These are phyloP conservation scores for Hirtodrosophila duncani DNA, from an alignment of 2,888 invertebrate species.

Conservation along the genomic window DNA sequence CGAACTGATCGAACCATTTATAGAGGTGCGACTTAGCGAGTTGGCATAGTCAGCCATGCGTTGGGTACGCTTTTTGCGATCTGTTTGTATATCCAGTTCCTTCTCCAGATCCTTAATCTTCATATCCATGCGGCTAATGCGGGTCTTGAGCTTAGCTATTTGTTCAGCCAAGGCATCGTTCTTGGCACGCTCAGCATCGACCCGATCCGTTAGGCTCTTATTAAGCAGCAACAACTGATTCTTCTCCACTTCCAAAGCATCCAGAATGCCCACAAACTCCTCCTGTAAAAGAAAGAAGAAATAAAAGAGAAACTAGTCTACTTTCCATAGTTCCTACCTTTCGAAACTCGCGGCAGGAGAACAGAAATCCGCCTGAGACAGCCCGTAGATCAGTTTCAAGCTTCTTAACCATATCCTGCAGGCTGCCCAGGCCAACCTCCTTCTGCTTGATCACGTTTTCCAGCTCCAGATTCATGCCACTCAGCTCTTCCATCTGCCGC, in stretches of 20 bases:
- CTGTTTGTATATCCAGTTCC: slow-evolving; percentile 66
- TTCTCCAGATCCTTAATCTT: slow-evolving; percentile 74
- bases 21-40: slow-evolving; percentile 51
- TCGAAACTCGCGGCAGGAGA: slow-evolving; percentile 76
- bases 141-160: slow-evolving; percentile 68
- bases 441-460: slow-evolving; percentile 52
- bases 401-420: slow-evolving; percentile 57
- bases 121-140: slow-evolving; percentile 70
- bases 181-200: slow-evolving; percentile 64
- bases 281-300: slow-evolving; percentile 56
- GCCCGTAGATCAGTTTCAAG: slow-evolving; percentile 74
- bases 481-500: slow-evolving; percentile 59
- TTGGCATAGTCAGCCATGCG: slow-evolving; percentile 74
- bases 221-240: slow-evolving; percentile 63
- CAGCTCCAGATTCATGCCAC: slow-evolving; percentile 65
- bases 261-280: slow-evolving; percentile 74
- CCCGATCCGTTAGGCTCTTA: slow-evolving; percentile 58
- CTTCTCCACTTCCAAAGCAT: slow-evolving; percentile 75
- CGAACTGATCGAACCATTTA: slow-evolving; percentile 59
- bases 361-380: slow-evolving; percentile 75
- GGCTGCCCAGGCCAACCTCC: slow-evolving; percentile 48
- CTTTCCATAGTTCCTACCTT: too few relatives aligned
- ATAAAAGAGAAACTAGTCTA: not conserved
- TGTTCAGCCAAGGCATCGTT: slow-evolving; percentile 59
- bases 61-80: slow-evolving; percentile 74